Evolutionary conservation across 2,888 invertebrate species (phyloP), one percentile per base, ranked within the genome.

Genomic region (Apamea epomidion): DNA sequence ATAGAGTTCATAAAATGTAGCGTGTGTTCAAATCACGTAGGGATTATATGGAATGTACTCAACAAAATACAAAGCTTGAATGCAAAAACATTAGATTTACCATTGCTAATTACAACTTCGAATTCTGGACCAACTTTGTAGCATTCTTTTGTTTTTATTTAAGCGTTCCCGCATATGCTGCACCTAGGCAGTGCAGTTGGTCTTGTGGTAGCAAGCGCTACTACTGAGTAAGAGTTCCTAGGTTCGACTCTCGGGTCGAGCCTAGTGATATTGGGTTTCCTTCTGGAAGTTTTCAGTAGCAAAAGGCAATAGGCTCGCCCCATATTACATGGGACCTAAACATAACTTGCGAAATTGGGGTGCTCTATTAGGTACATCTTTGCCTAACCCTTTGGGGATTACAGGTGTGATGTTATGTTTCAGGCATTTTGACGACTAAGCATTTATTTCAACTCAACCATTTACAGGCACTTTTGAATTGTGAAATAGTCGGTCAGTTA

Each of bases 31-130:
- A 37, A 37, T 67, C 25, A 67, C 14, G 25, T 37, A 14, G 32
- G 32, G 32, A 25, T 54, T 67, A 3, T 7, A 37, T 65, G 25
- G 42, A 16, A 67, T n/a, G 16, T 68, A n/a, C 16, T 68, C 14
- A n/a, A 42, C 3, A 25, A 42, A 67, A 7, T 67, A 25, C 42
- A n/a, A n/a, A 42, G 62, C 48, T 48, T 74, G 21, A 48, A 48
- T 64, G 29, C 29, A 18, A 48, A 74, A 48, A 62, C 8, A 74
- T 32, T 74, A 29, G 25, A 32, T 74, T 73, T 32, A 62, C 62
- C 45, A 73, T 45, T 45, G 29, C 73, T 73, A 48, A 62, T 62
- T 45, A 21, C 62, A 62, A 29, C 62, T 64, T 45, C 21, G 21
- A 45, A 67, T 37, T 37, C 7, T 32, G 25, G 14, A 64, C 32